Evolutionary conservation across 2,888 invertebrate species (phyloP), one percentile per base, ranked within the genome.

Genomic region (Bellardia bayeri): DNA sequence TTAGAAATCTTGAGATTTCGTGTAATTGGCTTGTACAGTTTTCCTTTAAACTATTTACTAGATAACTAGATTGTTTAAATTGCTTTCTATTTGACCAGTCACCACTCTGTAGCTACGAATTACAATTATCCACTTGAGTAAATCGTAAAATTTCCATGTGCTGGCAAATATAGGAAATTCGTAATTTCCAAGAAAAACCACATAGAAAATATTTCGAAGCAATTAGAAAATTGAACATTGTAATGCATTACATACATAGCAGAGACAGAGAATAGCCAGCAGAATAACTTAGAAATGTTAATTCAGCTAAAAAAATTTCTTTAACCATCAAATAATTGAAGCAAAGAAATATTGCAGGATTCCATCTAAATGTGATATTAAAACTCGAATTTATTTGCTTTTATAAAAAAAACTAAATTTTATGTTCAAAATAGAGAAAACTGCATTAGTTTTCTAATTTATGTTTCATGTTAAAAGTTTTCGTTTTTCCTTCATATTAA

Each of bases 111-210:
- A 23, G 23, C 54, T 58, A 58, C 16, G 16, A 58, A 58, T 30
- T 6, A 58, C 56, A 58, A 58, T 58, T 58, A 58, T 58, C 16
- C 56, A 58, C 56, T 58, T 30, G 56, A 58, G 23, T 58, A 23
- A 58, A 58, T 58, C 9, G 30, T 58, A 58, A 58, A 58, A 58
- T 58, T 58, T 58, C 14, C 56, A 23, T 58, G 8, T 23, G 23
- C 2, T 58, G 56, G 56, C 23, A 23, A 58, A 58, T 30, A 30
- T 23, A 58, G 45, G 45, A 45, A 13, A 45, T 45, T 3, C 13
- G 11, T 45, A 45, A 58, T 23, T 58, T 58, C 30, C 45, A 23
- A 58, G 9, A 23, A 58, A 58, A 58, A 58, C 56, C 16, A 30
- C 56, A 16, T 9, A 58, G 30, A 11, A 58, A 30, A 58, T 9